Evolutionary conservation across 2,888 invertebrate genomes (phyloP), one percentile per base, ranked within the genome.

Genomic region (Melanargia galathea): DNA sequence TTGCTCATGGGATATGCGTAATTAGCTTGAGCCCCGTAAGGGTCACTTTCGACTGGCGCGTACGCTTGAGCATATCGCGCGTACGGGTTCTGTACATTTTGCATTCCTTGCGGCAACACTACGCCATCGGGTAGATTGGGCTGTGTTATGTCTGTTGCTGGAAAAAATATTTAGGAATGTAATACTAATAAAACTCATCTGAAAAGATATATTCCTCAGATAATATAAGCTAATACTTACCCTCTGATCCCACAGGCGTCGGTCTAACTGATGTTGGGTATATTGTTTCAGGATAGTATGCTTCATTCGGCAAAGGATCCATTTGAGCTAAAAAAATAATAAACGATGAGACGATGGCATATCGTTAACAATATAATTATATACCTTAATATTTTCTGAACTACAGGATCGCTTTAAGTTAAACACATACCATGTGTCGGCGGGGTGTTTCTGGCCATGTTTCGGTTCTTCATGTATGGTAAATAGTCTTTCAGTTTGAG

Each of bases 401-500:
- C 35, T 35, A 35, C 8, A 35, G 2, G 35, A 35, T 35, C 8
- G 13, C n/a, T n/a, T n/a, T 38, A 13, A 11, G 13, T 13, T 38
- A 11, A 48, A 20, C 38, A 35, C 26, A 13, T 71, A 90, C 90
- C 82, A 75, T 82, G 86, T 0, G 86, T 84, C 0, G 83, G 86
- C 0, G 82, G 76, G 22, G 66, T 68, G 16, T 68, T 76, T 30
- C 84, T 77, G 0, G 78, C 70, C 5, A 72, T 68, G 4, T 66
- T 71, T 58, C 90, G 79, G 26, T 76, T 86, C 75, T 95, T 95
- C 93, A 95, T 94, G 63, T 93, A 94, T 0, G 97, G 96, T 60
- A 98, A 86, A 81, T 96, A 98, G 84, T 98, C 98, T 78, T 97
- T 97, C 38, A 98, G 87, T 78, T 97, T 98, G 18, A 96, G 94